Conservation (phyloP, 2,797 vertebrate genomes). For the Clamator glandarius region DNA sequence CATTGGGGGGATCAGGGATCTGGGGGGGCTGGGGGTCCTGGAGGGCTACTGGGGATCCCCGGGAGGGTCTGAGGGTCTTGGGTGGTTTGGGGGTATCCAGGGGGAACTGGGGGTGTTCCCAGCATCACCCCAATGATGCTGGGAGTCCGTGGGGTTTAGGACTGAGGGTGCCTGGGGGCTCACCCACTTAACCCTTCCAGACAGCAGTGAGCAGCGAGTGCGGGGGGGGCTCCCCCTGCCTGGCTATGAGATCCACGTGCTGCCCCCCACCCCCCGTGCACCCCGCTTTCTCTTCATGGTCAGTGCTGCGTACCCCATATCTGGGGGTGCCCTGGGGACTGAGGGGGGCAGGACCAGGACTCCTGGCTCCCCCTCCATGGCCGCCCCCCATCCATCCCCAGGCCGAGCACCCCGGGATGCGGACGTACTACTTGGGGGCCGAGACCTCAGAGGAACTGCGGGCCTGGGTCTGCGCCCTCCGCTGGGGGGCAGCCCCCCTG, state of each 20-base stretch:
- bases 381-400: neutral
- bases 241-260: neutral
- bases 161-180: neutral
- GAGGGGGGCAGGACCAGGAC: no score
- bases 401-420: constrained; percentile 24
- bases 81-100: neutral
- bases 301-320: rapidly evolving
- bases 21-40: neutral
- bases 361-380: neutral
- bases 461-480: constrained; percentile 13
- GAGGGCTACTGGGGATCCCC: no score
- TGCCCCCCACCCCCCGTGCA: neutral
- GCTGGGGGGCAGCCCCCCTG: neutral
- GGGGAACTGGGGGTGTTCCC: neutral
- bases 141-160: no score
- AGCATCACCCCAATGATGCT: rapidly evolving
- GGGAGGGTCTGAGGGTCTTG: rapidly evolving
- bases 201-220: constrained; percentile 28
- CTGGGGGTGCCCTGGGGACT: neutral
- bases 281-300: constrained; percentile 20
- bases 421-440: neutral
- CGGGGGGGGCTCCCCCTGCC: constrained; percentile 20
- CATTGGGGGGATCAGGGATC: neutral
- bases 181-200: neutral
- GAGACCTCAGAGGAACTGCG: constrained; percentile 8